Percentiles rank a stretch among this genome's conserved stretches.
phyloP scores from a whole-genome alignment of 2,797 vertebrate species.

The Hybognathus amarus region DNA sequence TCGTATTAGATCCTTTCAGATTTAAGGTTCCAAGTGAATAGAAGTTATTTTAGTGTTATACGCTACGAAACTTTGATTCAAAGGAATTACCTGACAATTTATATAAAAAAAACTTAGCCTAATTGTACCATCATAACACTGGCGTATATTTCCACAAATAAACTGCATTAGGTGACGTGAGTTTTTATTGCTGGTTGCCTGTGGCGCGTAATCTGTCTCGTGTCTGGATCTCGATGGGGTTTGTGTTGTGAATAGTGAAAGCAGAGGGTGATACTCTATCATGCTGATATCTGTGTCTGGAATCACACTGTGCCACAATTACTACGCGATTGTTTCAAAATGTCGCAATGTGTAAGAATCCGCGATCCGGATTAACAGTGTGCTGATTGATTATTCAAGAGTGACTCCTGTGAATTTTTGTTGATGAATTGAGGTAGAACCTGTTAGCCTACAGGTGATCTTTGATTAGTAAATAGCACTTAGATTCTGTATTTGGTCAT shows the following conservation, averaged over 20 bases:
- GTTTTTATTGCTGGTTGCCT: neutral
- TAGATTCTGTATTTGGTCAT: neutral
- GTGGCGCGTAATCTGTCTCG: neutral
- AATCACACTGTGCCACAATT: slow-evolving; percentile 46
- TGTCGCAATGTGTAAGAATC: slow-evolving; percentile 12
- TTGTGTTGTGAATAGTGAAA: slow-evolving; percentile 37
- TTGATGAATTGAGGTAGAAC: neutral
- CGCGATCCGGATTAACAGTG: slow-evolving; percentile 16
- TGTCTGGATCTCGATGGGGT: slow-evolving; percentile 26
- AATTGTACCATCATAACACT: neutral
- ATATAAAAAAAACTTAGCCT: neutral
- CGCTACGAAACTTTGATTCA: neutral
- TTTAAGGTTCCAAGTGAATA: neutral
- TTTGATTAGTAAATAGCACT: neutral
- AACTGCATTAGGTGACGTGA: neutral
- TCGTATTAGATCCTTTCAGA: neutral
- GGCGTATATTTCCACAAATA: neutral
- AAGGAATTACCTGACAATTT: neutral
- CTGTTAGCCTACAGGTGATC: neutral
- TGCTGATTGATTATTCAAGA: neutral
- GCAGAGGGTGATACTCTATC: slow-evolving; percentile 29
- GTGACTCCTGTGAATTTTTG: neutral
- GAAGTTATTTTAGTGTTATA: neutral
- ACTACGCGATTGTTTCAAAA: slow-evolving; percentile 37
- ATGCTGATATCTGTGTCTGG: slow-evolving; percentile 38